These are phyloP conservation scores for Misgurnus anguillicaudatus DNA, from an alignment of 2,113 vertebrate species.

Conservation along the genomic window DNA sequence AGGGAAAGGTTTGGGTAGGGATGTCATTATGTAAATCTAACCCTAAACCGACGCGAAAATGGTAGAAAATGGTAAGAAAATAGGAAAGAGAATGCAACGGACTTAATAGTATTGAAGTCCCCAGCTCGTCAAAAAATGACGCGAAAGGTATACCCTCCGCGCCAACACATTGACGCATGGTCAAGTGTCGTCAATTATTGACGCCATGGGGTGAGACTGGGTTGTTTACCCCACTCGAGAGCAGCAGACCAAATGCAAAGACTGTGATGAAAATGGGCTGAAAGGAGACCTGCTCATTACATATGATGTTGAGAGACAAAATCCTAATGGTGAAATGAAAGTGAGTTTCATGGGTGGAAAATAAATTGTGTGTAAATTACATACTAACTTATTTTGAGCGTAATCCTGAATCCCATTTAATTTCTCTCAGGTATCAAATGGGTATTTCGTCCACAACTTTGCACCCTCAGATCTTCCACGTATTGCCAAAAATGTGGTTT, in stretches of 20 bases:
- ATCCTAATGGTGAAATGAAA: constrained; percentile 77
- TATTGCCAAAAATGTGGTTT: constrained; percentile 88
- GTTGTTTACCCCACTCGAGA: constrained; percentile 81
- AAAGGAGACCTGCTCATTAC: constrained; percentile 84
- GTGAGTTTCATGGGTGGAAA: constrained; percentile 60
- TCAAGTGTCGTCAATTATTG: no score
- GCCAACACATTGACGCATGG: no score
- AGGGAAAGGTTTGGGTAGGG: no score
- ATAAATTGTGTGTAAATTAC: neutral
- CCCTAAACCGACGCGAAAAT: no score
- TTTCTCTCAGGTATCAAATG: constrained; percentile 76
- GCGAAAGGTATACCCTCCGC: no score
- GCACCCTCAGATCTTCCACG: constrained; percentile 79
- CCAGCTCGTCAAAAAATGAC: no score
- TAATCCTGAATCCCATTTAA: neutral
- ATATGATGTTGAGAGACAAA: constrained; percentile 85
- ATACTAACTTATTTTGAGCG: neutral
- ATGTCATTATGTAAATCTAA: no score
- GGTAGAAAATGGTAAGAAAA: no score
- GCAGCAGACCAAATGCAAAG: constrained; percentile 82
- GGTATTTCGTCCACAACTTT: constrained; percentile 94
- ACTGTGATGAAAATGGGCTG: constrained; percentile 76
- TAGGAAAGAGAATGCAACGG: no score
- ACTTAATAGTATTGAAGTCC: no score
- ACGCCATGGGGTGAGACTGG: no score